Conservation (phyloP, 2,888 invertebrate species). For the Petrolisthes cinctipes region DNA sequence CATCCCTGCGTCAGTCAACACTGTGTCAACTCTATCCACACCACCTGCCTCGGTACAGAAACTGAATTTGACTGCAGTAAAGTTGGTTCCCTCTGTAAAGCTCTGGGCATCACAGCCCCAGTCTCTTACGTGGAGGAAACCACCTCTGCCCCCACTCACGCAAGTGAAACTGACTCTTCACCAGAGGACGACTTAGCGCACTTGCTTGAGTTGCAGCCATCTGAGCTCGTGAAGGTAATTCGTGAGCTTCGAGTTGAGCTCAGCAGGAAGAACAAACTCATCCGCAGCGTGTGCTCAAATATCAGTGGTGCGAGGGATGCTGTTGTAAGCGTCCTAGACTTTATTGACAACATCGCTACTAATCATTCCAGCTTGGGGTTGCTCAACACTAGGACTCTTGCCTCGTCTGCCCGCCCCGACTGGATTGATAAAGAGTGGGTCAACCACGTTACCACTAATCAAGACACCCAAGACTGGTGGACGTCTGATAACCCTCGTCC, state of each 20-base stretch:
- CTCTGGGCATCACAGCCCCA: background rate
- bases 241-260: no score
- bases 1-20: background rate
- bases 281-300: background rate
- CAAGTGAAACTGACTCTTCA: background rate
- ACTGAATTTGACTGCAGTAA: background rate
- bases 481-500: background rate
- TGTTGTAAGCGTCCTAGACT: background rate
- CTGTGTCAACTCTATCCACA: background rate
- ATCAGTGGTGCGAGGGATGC: background rate
- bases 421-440: background rate
- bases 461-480: conserved; percentile 1
- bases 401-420: background rate
- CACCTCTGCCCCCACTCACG: background rate
- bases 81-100: background rate
- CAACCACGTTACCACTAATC: background rate
- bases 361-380: no score
- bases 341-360: background rate
- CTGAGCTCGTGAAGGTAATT: no score
- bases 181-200: no score
- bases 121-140: background rate
- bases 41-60: no score
- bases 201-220: no score
- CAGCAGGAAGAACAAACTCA: background rate
- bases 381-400: no score